Percentiles rank a stretch among this genome's conserved stretches.
phyloP scores from a whole-genome alignment of 2,888 invertebrate species.

The Toxonevra muliebris region DNA sequence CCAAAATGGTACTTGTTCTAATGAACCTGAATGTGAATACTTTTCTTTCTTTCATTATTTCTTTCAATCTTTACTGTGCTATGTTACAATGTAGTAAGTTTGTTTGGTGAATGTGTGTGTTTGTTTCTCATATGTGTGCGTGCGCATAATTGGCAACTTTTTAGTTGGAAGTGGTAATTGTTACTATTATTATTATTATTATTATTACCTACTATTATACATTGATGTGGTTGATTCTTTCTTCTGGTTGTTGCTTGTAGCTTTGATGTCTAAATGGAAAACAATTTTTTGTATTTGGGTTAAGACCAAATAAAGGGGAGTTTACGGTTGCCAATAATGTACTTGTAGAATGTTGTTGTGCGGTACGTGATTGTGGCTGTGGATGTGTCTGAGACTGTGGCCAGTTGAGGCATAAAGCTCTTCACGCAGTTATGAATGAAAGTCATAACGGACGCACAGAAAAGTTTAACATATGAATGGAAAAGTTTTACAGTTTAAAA shows the following conservation, averaged over 20 bases:
- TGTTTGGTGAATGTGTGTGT: neutral
- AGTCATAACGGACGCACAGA: no score
- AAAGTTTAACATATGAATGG: no score
- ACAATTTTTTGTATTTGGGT: constrained; percentile 24
- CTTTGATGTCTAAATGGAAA: constrained; percentile 3
- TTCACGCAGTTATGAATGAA: no score
- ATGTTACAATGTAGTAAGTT: neutral
- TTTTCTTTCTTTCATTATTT: no score
- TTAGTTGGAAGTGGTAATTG: constrained; percentile 1
- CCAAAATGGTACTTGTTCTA: constrained; percentile 35
- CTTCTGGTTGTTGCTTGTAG: neutral
- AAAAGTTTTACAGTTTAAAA: no score
- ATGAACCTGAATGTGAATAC: constrained; percentile 18
- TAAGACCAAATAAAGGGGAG: constrained; percentile 21
- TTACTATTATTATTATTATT: constrained; percentile 3
- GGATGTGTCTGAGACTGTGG: neutral
- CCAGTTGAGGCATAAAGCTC: neutral
- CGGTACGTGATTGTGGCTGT: neutral
- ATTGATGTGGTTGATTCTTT: neutral
- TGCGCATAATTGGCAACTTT: neutral
- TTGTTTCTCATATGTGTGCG: neutral
- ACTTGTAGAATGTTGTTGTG: neutral
- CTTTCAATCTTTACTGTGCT: no score
- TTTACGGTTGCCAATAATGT: neutral
- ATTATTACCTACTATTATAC: neutral